Evolutionary conservation across 2,113 vertebrate genomes (phyloP), one percentile per base, ranked within the genome.

Genomic region (Grammomys surdaster): DNA sequence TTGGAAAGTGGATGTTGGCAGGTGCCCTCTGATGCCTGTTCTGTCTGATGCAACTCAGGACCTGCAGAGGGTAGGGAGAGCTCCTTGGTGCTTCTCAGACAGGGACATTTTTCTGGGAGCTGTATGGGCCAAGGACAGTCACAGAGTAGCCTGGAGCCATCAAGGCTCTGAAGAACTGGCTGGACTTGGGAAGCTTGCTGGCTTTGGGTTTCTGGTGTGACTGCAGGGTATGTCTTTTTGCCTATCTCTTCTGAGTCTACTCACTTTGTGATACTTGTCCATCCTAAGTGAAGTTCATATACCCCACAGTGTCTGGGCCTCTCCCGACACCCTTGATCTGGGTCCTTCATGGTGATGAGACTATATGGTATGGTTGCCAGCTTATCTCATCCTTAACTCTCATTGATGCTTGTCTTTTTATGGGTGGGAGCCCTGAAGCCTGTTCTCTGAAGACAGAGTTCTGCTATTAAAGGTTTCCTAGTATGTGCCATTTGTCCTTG

Each of bases 381-480:
- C 82, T 2, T 46, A 36, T n/a, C 60, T 90, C 81, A 72, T 56
- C n/a, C 70, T 26, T 60, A 33, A n/a, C 85, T 1, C 73, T 92
- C 78, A 33, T 36, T 56, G 26, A 75, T 80, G 96, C 58, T 78
- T 78, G 81, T 87, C 93, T 87, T 97, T 97, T 95, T 82, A 85
- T 96, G 95, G 40, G 56, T 89, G 96, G 95, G 82, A 88, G 92
- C 93, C 70, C 31, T 92, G n/a, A 46, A 8, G 56, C n/a, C 33
- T 76, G 65, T 90, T 40, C 84, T 28, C 63, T 60, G 26, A 88
- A 92, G 95, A 84, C 69, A 92, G 86, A 88, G 51, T 75, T 70
- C n/a, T 65, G 33, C n/a, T 58, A 5, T 70, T 65, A 88, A 90
- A 92, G 24, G 1, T 89, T 92, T 70, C 40, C 56, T 60, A 56